Base-by-base conservation (phyloP, 2,888 invertebrate genomes). In the Athripsodes cinereus region DNA sequence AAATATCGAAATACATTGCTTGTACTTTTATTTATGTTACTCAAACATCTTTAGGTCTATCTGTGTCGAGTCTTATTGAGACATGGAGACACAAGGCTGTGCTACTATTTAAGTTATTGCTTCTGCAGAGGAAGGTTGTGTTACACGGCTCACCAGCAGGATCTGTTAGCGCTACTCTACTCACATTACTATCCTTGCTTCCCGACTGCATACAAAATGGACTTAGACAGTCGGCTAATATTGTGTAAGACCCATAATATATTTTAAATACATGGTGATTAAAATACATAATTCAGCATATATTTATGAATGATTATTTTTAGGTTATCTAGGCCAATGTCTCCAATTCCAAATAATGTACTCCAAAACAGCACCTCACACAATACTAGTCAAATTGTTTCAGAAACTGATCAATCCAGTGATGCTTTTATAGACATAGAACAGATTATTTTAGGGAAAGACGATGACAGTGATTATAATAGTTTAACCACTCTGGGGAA, bases 81-180 rank as follows among this genome's bases (percentile, higher is more conserved):
- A 84, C 84, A 64, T 97, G 96, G 85, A 86, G 90, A 62, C 96
- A 97, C 71, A 96, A 96, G 78, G 88, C 92, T 35, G 75, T 99
- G 53, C 77, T 96, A 60, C 75, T 99, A 49, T 96, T 97, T 71
- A 99, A 99, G 74, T 76, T 98, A 57, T 74, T 98, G 57, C 76
- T 99, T 51, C 78, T 99, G 59, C 92, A 97, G 69, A 86, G 89
- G 66, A 84, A 90, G 71, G 88, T 97, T 46, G 83, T 99, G 55
- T 92, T 97, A 70, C 93, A 91, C 73, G 92, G 94, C 56, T 89
- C 95, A 19, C 96, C 97, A 1, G 97, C 96, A 1, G 89, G 93
- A 61, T 85, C 88, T 6, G 78, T 98, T 64, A 96, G 96, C 66
- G 85, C 89, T 6, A 84, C 90, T 3, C 84, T 98, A 66, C 76